Base-by-base conservation (phyloP, 2,888 invertebrate genomes). In the Ophioninae sp. region DNA sequence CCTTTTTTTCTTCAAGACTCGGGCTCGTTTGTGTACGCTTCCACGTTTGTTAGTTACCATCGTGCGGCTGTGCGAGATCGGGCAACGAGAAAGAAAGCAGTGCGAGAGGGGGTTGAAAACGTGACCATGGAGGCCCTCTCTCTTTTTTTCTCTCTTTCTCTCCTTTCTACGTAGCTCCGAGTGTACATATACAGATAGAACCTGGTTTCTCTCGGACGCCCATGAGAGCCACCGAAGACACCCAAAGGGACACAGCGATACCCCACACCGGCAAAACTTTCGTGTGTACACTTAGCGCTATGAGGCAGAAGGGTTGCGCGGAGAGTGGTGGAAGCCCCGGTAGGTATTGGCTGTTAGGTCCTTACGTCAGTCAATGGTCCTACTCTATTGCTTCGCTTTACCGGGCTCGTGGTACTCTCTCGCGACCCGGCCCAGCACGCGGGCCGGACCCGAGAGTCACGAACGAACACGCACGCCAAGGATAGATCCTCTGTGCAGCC, bases 401-500 rank as follows among this genome's bases (percentile, higher is more conserved):
- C 63, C 23, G 39, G 58, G 30, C 64, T 71, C 68, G 59, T 23
- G 63, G 67, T 72, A 73, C 79, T 75, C 61, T 83, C 64, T 65
- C 58, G 74, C 82, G 80, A 83, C 83, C 81, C 58, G 81, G 78
- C 80, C 82, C 78, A 76, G 81, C 77, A 84, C 85, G 85, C 83
- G 77, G 87, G 82, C 81, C 86, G 87, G 87, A 87, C 84, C 89
- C 86, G 59, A 82, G 84, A 90, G 90, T 90, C 90, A 90, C 90
- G 90, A 90, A 89, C 90, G 87, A 90, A 88, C 90, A 90, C 90
- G 90, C 89, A 90, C 88, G 89, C 79, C 86, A 85, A 85, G 87
- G 87, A 89, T 89, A 88, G 90, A 90, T 90, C 87, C 88, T 87
- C 84, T 80, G 81, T 79, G 81, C 74, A 68, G 44, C 81, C 83